phyloP scores from a whole-genome alignment of 2,113 vertebrate genomes.

The Poecilia latipinna region DNA sequence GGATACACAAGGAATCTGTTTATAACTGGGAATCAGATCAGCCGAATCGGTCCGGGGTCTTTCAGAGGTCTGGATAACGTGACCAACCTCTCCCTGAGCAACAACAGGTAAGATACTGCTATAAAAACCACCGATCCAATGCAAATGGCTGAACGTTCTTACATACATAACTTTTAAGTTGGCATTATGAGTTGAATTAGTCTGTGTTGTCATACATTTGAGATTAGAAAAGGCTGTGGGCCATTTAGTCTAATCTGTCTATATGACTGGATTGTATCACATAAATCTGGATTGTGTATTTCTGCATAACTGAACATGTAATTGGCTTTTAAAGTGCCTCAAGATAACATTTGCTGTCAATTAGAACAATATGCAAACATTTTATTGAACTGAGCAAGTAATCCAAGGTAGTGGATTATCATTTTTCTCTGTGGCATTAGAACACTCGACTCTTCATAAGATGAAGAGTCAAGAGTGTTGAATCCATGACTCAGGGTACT shows the following conservation, averaged over 20 bases:
- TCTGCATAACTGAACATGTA: not conserved
- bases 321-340: not conserved
- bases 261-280: too few species aligned
- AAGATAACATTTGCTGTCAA: not conserved
- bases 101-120: conserved; percentile 76
- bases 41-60: conserved; percentile 65
- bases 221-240: not conserved
- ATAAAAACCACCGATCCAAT: not conserved
- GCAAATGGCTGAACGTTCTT: not conserved
- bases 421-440: too few species aligned
- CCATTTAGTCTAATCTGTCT: too few species aligned
- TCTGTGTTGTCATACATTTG: not conserved
- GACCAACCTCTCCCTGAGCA: conserved; percentile 78
- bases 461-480: too few species aligned
- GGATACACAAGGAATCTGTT: conserved; percentile 81
- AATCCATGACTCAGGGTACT: too few species aligned
- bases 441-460: too few species aligned
- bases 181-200: not conserved
- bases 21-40: conserved; percentile 80
- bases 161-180: not conserved
- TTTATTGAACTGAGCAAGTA: not conserved
- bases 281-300: not conserved
- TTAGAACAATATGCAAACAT: not conserved
- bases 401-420: too few species aligned
- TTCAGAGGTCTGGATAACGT: conserved; percentile 79